Conservation (phyloP, 2,888 invertebrate genomes). For the Cerastoderma edule region DNA sequence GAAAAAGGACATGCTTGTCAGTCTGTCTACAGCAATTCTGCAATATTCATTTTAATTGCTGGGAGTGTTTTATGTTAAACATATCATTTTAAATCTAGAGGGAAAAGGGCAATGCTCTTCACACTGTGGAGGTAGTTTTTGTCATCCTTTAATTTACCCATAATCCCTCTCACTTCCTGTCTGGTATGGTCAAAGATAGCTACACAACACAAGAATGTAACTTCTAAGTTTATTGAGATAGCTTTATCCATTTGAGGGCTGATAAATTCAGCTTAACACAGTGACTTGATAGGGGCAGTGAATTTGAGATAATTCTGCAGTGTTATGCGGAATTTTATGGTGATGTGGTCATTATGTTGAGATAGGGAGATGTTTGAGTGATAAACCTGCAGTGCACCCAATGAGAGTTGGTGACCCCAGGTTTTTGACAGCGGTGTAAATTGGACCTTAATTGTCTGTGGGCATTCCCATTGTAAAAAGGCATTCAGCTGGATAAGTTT, state of each 20-base stretch:
- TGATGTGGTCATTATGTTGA: neutral
- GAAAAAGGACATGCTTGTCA: no score
- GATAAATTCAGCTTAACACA: constrained; percentile 4
- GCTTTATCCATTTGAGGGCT: constrained; percentile 8
- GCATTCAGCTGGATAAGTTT: neutral
- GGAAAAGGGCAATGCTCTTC: no score
- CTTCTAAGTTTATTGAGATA: constrained; percentile 2
- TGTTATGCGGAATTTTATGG: neutral
- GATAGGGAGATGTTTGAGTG: constrained; percentile 3
- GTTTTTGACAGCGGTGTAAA: constrained; percentile 16
- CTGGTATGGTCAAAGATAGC: neutral
- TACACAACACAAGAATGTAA: constrained; percentile 6
- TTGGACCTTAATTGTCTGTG: constrained; percentile 1
- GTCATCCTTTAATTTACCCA: constrained; percentile 42
- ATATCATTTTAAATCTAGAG: no score
- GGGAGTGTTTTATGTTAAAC: no score
- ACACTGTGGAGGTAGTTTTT: constrained; percentile 45
- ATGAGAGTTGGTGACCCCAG: neutral
- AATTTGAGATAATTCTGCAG: neutral
- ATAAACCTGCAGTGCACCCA: constrained; percentile 7
- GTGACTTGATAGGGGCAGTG: neutral
- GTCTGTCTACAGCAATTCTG: no score
- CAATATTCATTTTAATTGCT: no score
- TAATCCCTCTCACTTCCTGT: constrained; percentile 54
- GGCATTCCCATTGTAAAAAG: neutral